Conservation (phyloP, 2,113 vertebrate genomes). For the Odocoileus hemionus region DNA sequence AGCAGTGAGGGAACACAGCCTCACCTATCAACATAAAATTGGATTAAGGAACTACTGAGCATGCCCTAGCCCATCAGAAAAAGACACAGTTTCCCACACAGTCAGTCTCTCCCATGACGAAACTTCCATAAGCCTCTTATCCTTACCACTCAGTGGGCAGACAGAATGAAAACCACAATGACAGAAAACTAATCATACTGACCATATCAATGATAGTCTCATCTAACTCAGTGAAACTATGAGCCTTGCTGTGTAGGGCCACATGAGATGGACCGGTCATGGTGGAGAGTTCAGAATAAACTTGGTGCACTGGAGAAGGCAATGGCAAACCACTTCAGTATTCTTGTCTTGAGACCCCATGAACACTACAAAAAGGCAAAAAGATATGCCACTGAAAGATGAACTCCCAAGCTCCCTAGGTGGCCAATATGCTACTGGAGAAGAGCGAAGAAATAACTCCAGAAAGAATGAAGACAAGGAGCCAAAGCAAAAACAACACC, state of each 20-base stretch:
- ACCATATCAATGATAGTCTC: not conserved
- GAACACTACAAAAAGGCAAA: not conserved
- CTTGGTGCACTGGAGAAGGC: not conserved
- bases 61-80: rapidly evolving
- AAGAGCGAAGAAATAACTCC: not conserved
- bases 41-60: not conserved
- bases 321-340: not conserved
- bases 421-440: not conserved
- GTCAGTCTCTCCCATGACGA: not conserved
- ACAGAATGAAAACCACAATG: not conserved
- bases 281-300: not conserved
- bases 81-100: not conserved
- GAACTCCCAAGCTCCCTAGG: not conserved
- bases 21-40: not conserved
- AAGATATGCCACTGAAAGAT: not conserved
- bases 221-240: not conserved
- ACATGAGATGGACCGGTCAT: not conserved
- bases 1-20: not conserved
- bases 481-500: not conserved
- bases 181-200: not conserved
- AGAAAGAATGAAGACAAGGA: not conserved
- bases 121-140: not conserved
- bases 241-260: not conserved
- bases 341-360: not conserved
- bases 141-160: not conserved